These are phyloP conservation scores for Halcyon chelicuti DNA, from an alignment of 2,797 vertebrate genomes.

Conservation along the genomic window DNA sequence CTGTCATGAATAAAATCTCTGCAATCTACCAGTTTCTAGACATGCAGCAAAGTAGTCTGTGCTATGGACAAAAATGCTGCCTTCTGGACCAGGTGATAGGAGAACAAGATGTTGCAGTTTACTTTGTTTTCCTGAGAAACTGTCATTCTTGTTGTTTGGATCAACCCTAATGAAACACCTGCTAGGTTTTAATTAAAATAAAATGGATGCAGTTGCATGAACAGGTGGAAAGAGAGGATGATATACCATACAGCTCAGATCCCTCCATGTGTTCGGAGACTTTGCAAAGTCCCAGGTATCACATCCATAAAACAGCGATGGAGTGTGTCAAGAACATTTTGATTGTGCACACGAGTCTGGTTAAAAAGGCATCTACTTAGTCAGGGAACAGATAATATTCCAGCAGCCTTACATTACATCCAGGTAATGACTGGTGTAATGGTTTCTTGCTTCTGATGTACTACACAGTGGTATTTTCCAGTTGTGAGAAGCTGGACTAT, in stretches of 20 bases:
- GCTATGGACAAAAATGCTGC: background rate
- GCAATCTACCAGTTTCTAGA: background rate
- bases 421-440: slow-evolving; percentile 9
- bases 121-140: slow-evolving; percentile 10
- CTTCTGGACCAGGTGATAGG: background rate
- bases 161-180: slow-evolving; percentile 62
- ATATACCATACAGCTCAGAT: slow-evolving; percentile 35
- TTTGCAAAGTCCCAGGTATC: slow-evolving; percentile 21
- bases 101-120: background rate
- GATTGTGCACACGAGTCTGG: slow-evolving; percentile 6
- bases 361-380: slow-evolving; percentile 39
- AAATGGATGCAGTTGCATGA: slow-evolving; percentile 49
- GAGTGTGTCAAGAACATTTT: slow-evolving; percentile 38
- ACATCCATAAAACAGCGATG: background rate
- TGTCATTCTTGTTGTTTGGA: background rate
- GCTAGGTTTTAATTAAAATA: slow-evolving; percentile 71
- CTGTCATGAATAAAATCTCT: background rate
- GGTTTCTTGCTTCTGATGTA: background rate
- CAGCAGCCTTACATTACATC: background rate
- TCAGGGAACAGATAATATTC: background rate
- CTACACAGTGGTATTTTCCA: background rate
- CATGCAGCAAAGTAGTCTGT: background rate
- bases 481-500: background rate
- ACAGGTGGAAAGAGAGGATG: slow-evolving; percentile 64
- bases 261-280: slow-evolving; percentile 50